A percentile compares a stretch with the other conserved stretches of the same genome.
phyloP scores from a whole-genome alignment of 2,113 vertebrate species.

The Albula glossodonta region DNA sequence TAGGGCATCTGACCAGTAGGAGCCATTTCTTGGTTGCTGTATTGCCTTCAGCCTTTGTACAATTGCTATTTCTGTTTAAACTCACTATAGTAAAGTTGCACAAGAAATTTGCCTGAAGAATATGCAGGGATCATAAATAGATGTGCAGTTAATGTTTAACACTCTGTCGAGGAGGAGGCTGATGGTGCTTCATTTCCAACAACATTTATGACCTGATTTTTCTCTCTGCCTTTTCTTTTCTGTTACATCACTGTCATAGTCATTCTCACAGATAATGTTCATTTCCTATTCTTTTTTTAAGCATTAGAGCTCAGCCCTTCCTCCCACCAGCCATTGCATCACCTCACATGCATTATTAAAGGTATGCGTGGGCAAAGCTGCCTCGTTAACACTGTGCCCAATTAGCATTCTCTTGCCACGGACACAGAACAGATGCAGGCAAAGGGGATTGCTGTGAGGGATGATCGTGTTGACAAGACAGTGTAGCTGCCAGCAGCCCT shows the following conservation, averaged over 20 bases:
- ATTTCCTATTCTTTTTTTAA: background rate
- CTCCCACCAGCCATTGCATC: background rate
- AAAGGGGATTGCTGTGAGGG: background rate
- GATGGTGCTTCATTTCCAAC: background rate
- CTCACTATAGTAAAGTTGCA: background rate
- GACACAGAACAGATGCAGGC: background rate
- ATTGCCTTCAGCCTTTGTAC: background rate
- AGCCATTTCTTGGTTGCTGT: background rate
- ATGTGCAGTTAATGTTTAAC: background rate
- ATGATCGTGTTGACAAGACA: background rate
- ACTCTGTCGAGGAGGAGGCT: background rate
- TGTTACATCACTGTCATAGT: background rate
- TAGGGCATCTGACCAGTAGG: background rate
- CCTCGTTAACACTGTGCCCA: background rate
- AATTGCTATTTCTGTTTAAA: background rate
- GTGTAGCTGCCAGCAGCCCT: background rate
- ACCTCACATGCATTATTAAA: conserved; percentile 1
- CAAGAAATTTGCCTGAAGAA: background rate
- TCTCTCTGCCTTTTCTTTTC: background rate
- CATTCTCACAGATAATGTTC: background rate
- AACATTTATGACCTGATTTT: conserved; percentile 4
- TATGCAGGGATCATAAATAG: background rate
- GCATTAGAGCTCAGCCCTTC: background rate
- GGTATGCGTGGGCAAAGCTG: background rate
- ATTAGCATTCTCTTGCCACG: background rate